These are phyloP conservation scores for Melolontha melolontha DNA, from an alignment of 2,888 invertebrate genomes.

Conservation along the genomic window DNA sequence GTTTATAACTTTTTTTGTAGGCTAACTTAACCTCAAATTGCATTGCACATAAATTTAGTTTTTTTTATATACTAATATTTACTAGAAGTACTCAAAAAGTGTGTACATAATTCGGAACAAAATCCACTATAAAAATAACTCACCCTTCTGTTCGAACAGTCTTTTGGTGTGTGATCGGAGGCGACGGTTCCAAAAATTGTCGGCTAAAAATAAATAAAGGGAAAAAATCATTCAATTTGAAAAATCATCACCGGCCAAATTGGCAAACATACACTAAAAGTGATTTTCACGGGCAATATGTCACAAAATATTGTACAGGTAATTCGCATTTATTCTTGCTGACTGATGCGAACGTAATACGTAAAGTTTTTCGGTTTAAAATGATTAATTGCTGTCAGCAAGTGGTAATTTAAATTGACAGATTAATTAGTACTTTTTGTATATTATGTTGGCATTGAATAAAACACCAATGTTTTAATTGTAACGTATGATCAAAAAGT, in stretches of 20 bases:
- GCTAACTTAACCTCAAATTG: no score
- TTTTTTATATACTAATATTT: no score
- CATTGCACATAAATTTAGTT: no score
- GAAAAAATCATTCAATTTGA: neutral
- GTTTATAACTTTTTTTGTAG: no score
- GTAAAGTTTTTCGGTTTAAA: no score
- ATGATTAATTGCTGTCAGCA: no score
- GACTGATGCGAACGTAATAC: neutral
- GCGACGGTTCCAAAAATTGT: constrained; percentile 75
- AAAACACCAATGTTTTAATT: no score
- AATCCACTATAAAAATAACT: constrained; percentile 57
- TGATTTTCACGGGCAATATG: neutral
- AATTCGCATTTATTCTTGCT: neutral
- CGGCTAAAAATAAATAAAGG: constrained; percentile 67
- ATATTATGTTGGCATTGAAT: no score
- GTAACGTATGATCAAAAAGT: no score
- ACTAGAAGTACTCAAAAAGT: no score
- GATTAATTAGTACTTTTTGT: no score
- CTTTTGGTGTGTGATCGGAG: constrained; percentile 72
- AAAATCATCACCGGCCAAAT: neutral
- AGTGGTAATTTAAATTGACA: no score
- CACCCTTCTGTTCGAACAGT: constrained; percentile 72
- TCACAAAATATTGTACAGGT: constrained; percentile 8
- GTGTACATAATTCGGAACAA: constrained; percentile 36
- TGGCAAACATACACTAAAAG: constrained; percentile 5